A percentile compares a stretch with the other conserved stretches of the same genome.
These are phyloP conservation scores for Heliconius sara DNA, from an alignment of 2,888 invertebrate species.

Conservation along the genomic window DNA sequence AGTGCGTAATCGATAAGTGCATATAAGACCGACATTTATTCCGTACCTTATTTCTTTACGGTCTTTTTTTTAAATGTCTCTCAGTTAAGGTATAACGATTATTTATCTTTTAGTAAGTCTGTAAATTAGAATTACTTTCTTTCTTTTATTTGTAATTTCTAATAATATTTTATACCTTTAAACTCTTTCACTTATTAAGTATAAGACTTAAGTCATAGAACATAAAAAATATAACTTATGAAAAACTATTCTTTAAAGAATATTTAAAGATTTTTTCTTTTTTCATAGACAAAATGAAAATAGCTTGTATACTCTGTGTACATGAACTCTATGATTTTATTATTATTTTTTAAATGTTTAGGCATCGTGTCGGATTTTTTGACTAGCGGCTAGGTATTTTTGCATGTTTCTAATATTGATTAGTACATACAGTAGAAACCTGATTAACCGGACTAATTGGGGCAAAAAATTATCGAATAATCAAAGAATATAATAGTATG, in stretches of 20 bases:
- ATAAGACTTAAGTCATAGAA: too few relatives aligned
- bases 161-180: too few relatives aligned
- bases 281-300: not conserved
- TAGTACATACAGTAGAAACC: conserved; percentile 38
- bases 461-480: not conserved
- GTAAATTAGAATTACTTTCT: too few relatives aligned
- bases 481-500: not conserved
- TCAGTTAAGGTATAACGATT: too few relatives aligned
- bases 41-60: not conserved
- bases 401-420: conserved; percentile 47
- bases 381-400: conserved; percentile 43
- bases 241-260: too few relatives aligned
- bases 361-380: conserved; percentile 33
- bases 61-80: not conserved
- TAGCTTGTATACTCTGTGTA: conserved; percentile 19
- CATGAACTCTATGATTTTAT: not conserved
- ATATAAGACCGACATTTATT: not conserved
- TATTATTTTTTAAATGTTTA: conserved; percentile 35
- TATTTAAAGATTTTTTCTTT: too few relatives aligned
- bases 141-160: too few relatives aligned
- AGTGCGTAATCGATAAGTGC: not conserved
- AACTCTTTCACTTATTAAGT: too few relatives aligned
- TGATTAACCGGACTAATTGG: not conserved
- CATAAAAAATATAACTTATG: too few relatives aligned
- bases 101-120: too few relatives aligned